Base-by-base conservation (phyloP, 2,888 invertebrate species). In the Cabera pusaria region DNA sequence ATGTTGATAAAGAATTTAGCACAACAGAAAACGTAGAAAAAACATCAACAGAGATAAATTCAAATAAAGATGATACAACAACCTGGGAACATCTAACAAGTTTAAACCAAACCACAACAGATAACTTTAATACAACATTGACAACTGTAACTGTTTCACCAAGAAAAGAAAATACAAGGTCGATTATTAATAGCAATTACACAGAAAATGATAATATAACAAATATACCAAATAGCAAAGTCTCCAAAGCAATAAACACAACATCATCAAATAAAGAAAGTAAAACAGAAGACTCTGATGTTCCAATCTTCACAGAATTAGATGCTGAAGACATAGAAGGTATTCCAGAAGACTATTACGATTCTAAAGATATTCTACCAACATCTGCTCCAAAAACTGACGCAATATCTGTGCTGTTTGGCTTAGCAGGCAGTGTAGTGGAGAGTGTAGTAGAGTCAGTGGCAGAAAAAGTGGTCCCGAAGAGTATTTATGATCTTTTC, bases 311-410 rank as follows among this genome's bases (percentile, higher is more conserved):
- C 20, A 80, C 84, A 44, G 84, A 78, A 50, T 39, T 83, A 19
- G 87, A 88, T 29, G 58, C 74, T 40, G 80, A 78, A 47, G 74
- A 73, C 1, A 49, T 63, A 10, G 52, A 57, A 2, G 77, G 83
- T 1, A 75, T 85, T 0, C 82, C 87, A 6, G 88, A 88, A 52
- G 88, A 88, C 64, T 88, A 87, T 39, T 88, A 88, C 27, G 88
- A 88, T 41, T 52, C 72, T 2, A 87, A 85, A 60, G 88, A 88
- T 42, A 59, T 82, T 0, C 62, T 87, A 0, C 81, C 87, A 1
- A 88, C 87, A 0, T 69, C 80, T 16, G 72, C 79, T 6, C 86
- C 86, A 0, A 85, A 74, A 49, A 84, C 74, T 7, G 87, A 87
- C 52, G 80, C 87, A 1, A 44, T 88, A 6, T 85, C 87, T 28